Conservation (phyloP, 2,797 vertebrate genomes). For the Argyrosomus regius region DNA sequence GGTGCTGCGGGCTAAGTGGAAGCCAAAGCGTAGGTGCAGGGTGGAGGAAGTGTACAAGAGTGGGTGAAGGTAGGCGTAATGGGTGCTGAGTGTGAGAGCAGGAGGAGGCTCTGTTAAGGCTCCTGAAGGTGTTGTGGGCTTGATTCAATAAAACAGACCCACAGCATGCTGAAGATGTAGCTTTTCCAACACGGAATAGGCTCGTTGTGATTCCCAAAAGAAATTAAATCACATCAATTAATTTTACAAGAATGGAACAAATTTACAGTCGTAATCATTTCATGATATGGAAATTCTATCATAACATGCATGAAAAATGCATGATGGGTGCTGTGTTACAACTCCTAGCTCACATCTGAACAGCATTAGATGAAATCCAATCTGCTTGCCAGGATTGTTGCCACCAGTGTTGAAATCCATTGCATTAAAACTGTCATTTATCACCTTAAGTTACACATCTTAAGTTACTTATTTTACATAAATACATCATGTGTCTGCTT, state of each 20-base stretch:
- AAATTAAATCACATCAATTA: background rate
- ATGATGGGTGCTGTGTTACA: slow-evolving; percentile 7
- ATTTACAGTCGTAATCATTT: slow-evolving; percentile 15
- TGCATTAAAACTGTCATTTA: background rate
- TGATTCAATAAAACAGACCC: background rate
- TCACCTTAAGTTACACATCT: background rate
- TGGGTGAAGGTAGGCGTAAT: slow-evolving; percentile 21
- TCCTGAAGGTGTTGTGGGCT: background rate
- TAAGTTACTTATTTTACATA: background rate
- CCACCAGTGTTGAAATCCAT: background rate
- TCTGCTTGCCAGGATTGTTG: background rate
- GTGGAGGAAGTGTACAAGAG: slow-evolving; percentile 12
- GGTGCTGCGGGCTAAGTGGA: slow-evolving; percentile 26
- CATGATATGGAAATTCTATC: background rate
- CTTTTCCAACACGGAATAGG: background rate
- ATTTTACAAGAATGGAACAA: background rate
- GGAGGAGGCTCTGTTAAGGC: background rate
- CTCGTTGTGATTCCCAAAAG: background rate
- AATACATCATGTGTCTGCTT: background rate
- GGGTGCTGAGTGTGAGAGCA: background rate
- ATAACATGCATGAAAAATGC: slow-evolving; percentile 9
- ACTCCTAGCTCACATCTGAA: background rate
- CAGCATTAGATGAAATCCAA: background rate
- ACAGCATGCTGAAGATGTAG: background rate
- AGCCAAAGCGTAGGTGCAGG: slow-evolving; percentile 16